A percentile compares a stretch with the other conserved stretches of the same genome.
phyloP scores from a whole-genome alignment of 2,888 invertebrate genomes.

The Orthonychiurus folsomi region DNA sequence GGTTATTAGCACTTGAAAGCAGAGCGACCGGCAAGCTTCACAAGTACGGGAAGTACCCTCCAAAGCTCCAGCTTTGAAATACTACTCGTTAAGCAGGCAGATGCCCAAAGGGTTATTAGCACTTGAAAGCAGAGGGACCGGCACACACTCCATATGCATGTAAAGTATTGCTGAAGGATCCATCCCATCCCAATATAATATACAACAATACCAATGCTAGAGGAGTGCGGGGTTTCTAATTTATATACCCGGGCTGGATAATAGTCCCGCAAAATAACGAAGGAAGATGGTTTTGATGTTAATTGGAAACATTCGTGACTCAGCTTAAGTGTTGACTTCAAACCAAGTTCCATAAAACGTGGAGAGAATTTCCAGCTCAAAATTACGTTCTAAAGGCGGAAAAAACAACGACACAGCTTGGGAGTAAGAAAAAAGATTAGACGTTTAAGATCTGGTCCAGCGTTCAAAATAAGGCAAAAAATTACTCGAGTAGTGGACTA shows the following conservation, averaged over 20 bases:
- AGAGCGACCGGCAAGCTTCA: not conserved
- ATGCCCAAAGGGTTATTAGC: not conserved
- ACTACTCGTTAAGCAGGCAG: too few relatives aligned
- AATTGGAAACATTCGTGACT: slow-evolving; percentile 1
- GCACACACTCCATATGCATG: too few relatives aligned
- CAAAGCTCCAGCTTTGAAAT: too few relatives aligned
- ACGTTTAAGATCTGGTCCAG: too few relatives aligned
- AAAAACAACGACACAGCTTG: too few relatives aligned
- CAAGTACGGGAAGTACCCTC: too few relatives aligned
- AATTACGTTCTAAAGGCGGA: not conserved
- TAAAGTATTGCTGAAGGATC: not conserved
- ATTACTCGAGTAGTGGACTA: too few relatives aligned
- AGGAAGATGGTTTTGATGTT: not conserved
- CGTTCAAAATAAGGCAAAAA: too few relatives aligned
- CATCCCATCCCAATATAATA: not conserved
- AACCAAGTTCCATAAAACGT: not conserved
- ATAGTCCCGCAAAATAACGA: not conserved
- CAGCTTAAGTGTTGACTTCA: too few relatives aligned
- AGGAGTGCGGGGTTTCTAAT: not conserved
- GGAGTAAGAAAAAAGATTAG: too few relatives aligned
- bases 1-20: not conserved
- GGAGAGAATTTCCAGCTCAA: not conserved
- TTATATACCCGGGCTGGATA: not conserved
- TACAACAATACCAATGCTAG: not conserved
- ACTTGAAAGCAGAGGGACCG: not conserved